A percentile compares a stretch with the other conserved stretches of the same genome.
Conservation (phyloP, 2,888 invertebrate genomes). For the Stenchaetothrips biformis region DNA sequence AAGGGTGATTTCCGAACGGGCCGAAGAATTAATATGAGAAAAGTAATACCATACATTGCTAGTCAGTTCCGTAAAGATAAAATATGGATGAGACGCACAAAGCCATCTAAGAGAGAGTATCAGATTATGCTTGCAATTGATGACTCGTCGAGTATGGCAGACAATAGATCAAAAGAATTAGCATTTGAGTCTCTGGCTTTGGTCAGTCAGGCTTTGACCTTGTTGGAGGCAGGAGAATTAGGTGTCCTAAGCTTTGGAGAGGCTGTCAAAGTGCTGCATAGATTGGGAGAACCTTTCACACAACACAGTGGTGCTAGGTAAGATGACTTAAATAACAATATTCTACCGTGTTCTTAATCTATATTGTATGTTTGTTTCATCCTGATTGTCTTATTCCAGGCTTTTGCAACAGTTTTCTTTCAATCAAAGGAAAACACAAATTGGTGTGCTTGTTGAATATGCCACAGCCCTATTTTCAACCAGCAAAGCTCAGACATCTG, state of each 20-base stretch:
- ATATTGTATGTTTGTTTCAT: slow-evolving; percentile 13
- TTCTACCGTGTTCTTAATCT: slow-evolving; percentile 21
- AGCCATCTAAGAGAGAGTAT: slow-evolving; percentile 92
- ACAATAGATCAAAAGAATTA: slow-evolving; percentile 74
- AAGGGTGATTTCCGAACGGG: slow-evolving; percentile 91
- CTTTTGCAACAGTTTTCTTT: slow-evolving; percentile 78
- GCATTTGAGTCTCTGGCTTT: slow-evolving; percentile 93
- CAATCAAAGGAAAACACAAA: slow-evolving; percentile 81
- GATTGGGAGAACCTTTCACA: slow-evolving; percentile 78
- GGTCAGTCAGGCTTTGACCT: slow-evolving; percentile 78
- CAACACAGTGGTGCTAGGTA: slow-evolving; percentile 74
- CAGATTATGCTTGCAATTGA: slow-evolving; percentile 95
- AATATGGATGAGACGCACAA: slow-evolving; percentile 95
- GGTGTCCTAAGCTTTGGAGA: slow-evolving; percentile 90
- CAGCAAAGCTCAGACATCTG: slow-evolving; percentile 37
- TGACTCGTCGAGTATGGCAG: slow-evolving; percentile 89
- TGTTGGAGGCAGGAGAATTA: slow-evolving; percentile 90
- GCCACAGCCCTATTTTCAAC: slow-evolving; percentile 62
- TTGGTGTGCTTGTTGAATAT: slow-evolving; percentile 76
- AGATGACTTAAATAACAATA: slow-evolving; percentile 28
- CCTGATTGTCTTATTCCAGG: slow-evolving; percentile 43
- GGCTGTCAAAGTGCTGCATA: slow-evolving; percentile 76
- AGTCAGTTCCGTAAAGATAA: slow-evolving; percentile 98
- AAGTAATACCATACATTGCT: slow-evolving; percentile 93
- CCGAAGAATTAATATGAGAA: slow-evolving; percentile 95